These are phyloP conservation scores for Drosophila kanekoi DNA, from an alignment of 2,888 invertebrate genomes.

Conservation along the genomic window DNA sequence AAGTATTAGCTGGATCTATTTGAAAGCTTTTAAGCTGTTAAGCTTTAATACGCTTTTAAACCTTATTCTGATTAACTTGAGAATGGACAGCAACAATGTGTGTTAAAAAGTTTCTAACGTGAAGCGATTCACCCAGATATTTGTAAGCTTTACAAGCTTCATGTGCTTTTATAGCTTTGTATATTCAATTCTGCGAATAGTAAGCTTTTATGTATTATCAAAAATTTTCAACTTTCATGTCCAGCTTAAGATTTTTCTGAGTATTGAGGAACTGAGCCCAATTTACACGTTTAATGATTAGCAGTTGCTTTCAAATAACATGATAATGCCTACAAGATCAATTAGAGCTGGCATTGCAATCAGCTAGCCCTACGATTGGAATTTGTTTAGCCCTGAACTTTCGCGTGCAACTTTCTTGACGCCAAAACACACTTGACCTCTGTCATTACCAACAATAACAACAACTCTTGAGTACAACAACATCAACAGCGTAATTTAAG, in stretches of 20 bases:
- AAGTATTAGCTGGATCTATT: too few species aligned
- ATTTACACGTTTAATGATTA: neutral
- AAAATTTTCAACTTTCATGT: too few species aligned
- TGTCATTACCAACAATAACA: constrained; percentile 37
- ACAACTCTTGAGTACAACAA: constrained; percentile 6
- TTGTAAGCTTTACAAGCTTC: too few species aligned
- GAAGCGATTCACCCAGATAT: too few species aligned
- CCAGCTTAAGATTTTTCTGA: too few species aligned
- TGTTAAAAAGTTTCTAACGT: too few species aligned
- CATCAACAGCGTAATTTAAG: constrained; percentile 35
- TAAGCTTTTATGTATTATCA: too few species aligned
- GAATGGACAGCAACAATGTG: too few species aligned
- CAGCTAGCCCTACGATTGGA: constrained; percentile 23
- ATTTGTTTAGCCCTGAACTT: constrained; percentile 57
- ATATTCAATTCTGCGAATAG: too few species aligned
- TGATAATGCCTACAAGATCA: constrained; percentile 16
- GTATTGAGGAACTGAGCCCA: too few species aligned
- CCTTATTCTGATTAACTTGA: neutral
- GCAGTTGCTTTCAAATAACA: neutral
- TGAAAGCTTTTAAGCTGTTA: neutral
- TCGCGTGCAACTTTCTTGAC: constrained; percentile 35
- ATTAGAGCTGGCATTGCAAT: constrained; percentile 33
- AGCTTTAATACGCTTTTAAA: neutral
- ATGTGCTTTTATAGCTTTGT: too few species aligned
- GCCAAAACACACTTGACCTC: constrained; percentile 51